Conservation (phyloP, 1,140 invertebrate genomes). For the Drosophila nigromelanica region DNA sequence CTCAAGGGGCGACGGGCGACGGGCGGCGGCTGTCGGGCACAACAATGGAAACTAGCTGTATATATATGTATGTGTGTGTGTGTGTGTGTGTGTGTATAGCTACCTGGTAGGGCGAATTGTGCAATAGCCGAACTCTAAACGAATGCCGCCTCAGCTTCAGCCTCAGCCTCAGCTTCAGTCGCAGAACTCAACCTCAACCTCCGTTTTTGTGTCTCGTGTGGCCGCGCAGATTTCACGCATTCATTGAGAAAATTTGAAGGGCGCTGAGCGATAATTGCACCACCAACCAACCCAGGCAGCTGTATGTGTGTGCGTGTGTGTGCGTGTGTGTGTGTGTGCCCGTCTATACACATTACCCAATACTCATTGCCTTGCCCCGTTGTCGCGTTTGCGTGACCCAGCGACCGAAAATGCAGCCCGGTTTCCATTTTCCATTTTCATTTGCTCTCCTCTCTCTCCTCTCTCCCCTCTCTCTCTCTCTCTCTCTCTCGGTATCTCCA, state of each 20-base stretch:
- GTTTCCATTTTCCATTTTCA: not conserved
- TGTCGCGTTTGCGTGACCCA: constrained; percentile 23
- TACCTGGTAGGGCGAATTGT: constrained; percentile 39
- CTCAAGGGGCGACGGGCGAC: constrained; percentile 3
- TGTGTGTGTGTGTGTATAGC: not conserved
- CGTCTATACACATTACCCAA: constrained; percentile 1
- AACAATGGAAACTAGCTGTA: constrained; percentile 47
- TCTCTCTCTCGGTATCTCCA: not conserved
- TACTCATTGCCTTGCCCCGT: not conserved
- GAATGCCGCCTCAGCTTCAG: not conserved
- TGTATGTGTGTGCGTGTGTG: not conserved
- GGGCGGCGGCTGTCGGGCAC: not conserved
- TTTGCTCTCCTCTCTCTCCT: not conserved
- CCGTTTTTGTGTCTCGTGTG: constrained; percentile 12
- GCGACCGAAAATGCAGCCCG: constrained; percentile 29
- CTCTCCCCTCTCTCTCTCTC: not conserved
- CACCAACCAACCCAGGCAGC: constrained; percentile 30
- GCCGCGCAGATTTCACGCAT: constrained; percentile 62
- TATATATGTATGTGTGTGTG: not conserved
- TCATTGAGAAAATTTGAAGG: constrained; percentile 72
- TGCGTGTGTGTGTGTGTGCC: not conserved
- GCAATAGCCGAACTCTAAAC: constrained; percentile 24
- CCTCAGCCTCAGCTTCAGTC: not conserved
- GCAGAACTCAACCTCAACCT: not conserved
- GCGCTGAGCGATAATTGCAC: constrained; percentile 68